Base-by-base conservation (phyloP, 2,797 vertebrate genomes). In the Manis pentadactyla region DNA sequence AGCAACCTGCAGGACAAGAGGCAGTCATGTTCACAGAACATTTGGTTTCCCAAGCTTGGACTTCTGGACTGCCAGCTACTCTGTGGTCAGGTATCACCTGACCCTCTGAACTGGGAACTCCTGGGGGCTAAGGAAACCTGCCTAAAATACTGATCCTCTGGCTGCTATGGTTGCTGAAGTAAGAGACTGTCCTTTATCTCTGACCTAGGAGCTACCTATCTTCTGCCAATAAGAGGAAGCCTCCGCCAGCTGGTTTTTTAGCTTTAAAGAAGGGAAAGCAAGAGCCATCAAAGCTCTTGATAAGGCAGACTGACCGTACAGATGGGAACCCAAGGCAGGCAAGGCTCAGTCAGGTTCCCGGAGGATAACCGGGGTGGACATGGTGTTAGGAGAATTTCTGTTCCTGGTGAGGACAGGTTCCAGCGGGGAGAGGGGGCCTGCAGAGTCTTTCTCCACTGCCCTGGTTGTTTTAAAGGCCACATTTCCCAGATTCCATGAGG, bases 221-320 rank as follows among this genome's bases (percentile, higher is more conserved):
- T 63, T 94, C 78, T 78, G 66, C 66, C 85, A 15, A 29, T 11
- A 66, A 85, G 29, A 49, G 42, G 55, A 57, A 66, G 66, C 11
- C 8, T 21, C 3, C 23, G 3, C 1, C n/a, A 19, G 46, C 23
- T 29, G 42, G 27, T 68, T 37, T 55, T 23, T 39, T 78, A 39
- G 23, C 46, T 92, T 81, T 23, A 19, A 64, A 84, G 17, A 57
- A 81, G 12, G 34, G n/a, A 61, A 68, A 69, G 27, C n/a, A 77
- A 23, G 51, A 39, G 19, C 19, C 51, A 55, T 29, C 31, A 8
- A 0, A 9, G 42, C 19, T 37, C 49, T 27, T 49, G 25, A 23
- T 13, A 74, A 17, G 27, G 37, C 31, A n/a, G 42, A 63, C 4
- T 1, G 46, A 63, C 4, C 1, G 37, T 21, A 4, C 1, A 4